phyloP scores from a whole-genome alignment of 2,113 vertebrate species.

The Alosa alosa region DNA sequence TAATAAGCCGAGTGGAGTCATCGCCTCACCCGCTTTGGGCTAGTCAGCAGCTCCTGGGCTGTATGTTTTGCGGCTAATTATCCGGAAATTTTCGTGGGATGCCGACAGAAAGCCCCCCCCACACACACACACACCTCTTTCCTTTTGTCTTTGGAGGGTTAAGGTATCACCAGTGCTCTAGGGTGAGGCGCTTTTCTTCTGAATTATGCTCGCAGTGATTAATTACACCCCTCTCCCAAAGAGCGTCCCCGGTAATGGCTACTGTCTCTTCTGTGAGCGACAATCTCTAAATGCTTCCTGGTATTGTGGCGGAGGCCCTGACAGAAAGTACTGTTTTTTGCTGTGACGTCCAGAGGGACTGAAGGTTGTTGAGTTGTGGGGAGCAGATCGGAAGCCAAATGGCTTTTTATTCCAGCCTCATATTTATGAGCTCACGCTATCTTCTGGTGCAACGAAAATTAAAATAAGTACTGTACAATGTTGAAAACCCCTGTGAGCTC shows the following conservation, averaged over 20 bases:
- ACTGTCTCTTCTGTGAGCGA: background rate
- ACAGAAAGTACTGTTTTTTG: background rate
- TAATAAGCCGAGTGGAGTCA: slow-evolving; percentile 64
- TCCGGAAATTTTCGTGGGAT: slow-evolving; percentile 61
- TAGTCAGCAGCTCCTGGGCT: slow-evolving; percentile 52
- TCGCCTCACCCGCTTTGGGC: slow-evolving; percentile 57
- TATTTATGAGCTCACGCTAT: background rate
- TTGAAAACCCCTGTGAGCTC: background rate
- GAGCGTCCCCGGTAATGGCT: background rate
- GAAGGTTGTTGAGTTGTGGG: background rate
- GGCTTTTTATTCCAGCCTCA: background rate
- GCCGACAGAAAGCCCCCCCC: background rate
- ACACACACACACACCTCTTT: background rate
- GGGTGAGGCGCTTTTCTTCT: background rate
- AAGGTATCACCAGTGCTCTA: background rate
- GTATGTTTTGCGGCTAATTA: slow-evolving; percentile 63
- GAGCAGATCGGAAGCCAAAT: background rate
- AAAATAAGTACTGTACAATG: background rate
- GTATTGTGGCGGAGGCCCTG: background rate
- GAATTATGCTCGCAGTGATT: background rate
- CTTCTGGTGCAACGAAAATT: background rate
- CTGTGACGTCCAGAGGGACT: background rate
- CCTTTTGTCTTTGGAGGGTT: background rate
- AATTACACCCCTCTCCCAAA: background rate
- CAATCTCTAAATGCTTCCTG: background rate